phyloP scores from a whole-genome alignment of 1,140 invertebrate genomes.

The Drosophila lini region DNA sequence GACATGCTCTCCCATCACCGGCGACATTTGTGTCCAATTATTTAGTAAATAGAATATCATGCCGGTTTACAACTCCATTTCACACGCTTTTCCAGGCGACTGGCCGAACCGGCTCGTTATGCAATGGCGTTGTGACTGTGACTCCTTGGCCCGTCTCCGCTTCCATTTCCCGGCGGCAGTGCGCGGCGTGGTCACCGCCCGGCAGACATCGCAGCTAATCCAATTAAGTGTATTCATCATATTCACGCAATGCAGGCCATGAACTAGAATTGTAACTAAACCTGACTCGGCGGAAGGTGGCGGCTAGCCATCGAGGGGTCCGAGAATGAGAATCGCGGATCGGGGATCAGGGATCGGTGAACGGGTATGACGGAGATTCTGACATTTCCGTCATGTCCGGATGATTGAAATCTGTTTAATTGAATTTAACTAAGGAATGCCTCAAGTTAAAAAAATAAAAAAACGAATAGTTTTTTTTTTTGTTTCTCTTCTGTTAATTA shows the following conservation, averaged over 20 bases:
- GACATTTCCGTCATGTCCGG: slow-evolving; percentile 74
- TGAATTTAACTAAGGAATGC: slow-evolving; percentile 49
- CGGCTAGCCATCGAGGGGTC: slow-evolving; percentile 10
- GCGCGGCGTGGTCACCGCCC: slow-evolving; percentile 14
- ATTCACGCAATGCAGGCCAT: slow-evolving; percentile 75
- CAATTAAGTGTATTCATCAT: slow-evolving; percentile 78
- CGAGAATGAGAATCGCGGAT: neutral
- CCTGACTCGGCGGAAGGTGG: slow-evolving; percentile 16
- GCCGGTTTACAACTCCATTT: slow-evolving; percentile 59
- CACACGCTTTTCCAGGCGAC: slow-evolving; percentile 51
- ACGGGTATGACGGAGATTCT: slow-evolving; percentile 43
- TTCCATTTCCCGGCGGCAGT: slow-evolving; percentile 51
- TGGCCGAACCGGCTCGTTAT: slow-evolving; percentile 49
- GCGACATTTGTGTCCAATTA: slow-evolving; percentile 52
- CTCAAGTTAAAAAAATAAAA: neutral
- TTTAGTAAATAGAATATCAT: slow-evolving; percentile 57
- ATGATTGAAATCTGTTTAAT: slow-evolving; percentile 75
- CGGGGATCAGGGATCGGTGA: neutral
- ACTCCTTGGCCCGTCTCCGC: slow-evolving; percentile 34
- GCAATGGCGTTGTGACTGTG: slow-evolving; percentile 60
- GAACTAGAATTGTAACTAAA: slow-evolving; percentile 61
- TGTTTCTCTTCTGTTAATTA: neutral
- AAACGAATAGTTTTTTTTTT: too few relatives aligned
- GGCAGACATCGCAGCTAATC: slow-evolving; percentile 61
- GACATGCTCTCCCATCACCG: slow-evolving; percentile 36